These are phyloP conservation scores for Rhagonycha fulva DNA, from an alignment of 2,888 invertebrate species.

Conservation along the genomic window DNA sequence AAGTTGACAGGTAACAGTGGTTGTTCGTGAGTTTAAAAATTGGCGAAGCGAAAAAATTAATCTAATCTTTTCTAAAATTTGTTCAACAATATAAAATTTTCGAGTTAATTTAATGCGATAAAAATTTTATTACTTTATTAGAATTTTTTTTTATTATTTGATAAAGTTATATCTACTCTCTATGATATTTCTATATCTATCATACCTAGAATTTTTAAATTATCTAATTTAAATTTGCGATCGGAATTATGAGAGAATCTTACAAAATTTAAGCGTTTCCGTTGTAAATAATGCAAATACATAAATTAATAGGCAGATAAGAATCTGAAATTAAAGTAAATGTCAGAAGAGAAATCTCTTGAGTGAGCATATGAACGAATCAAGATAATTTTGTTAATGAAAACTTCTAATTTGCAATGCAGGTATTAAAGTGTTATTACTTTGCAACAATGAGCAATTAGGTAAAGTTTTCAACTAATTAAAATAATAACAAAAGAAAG, in stretches of 20 bases:
- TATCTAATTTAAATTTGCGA: background rate
- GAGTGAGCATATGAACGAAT: background rate
- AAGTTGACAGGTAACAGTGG: background rate
- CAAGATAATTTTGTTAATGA: background rate
- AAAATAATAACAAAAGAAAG: constrained; percentile 31
- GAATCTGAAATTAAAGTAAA: background rate
- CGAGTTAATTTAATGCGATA: too few species aligned
- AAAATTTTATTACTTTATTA: too few species aligned
- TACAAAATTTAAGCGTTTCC: background rate
- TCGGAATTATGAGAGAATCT: background rate
- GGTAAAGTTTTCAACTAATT: constrained; percentile 25
- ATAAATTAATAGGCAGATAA: background rate
- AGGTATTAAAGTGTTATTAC: background rate
- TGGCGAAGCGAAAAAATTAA: background rate
- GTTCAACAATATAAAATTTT: too few species aligned
- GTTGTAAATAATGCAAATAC: background rate
- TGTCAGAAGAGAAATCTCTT: background rate
- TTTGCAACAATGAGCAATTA: constrained; percentile 28
- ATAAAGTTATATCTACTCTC: too few species aligned
- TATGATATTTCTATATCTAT: too few species aligned
- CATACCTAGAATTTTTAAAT: background rate
- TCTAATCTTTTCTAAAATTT: background rate
- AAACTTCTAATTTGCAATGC: background rate
- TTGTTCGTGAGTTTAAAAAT: background rate
- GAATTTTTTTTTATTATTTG: too few species aligned